Evolutionary conservation across 2,113 vertebrate species (phyloP), one percentile per base, ranked within the genome.

Genomic region (Alaudala cheleensis): DNA sequence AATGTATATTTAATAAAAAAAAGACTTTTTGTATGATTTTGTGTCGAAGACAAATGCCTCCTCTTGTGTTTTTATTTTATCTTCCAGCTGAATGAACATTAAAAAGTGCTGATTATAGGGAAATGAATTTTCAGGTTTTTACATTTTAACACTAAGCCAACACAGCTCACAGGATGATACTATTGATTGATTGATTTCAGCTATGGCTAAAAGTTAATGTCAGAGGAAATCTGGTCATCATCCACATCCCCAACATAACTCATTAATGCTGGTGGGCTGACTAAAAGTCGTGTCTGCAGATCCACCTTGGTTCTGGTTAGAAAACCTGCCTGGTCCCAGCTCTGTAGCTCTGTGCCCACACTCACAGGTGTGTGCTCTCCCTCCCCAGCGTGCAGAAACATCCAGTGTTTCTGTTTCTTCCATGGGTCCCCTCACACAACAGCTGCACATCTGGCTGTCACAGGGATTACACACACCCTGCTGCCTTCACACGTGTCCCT

Each of bases 1-100:
- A 98, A 95, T 98, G 98, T 98, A 98, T 99, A 98, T 99, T 99
- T 99, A 99, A 98, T 99, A 99, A 98, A 99, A 98, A 98, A 92
- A 98, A 42, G 92, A 97, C 95, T 81, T 98, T 98, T 98, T 98
- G 98, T 98, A 98, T 98, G 97, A 98, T 97, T 98, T 98, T 98
- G 96, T 98, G 98, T 98, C 95, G 87, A 98, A 98, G 93, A 98
- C 73, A 95, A 95, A 86, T 95, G 95, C 65, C 94, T 96, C 96
- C 94, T 95, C 40, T 71, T 94, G 97, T 92, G 93, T 96, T 95
- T 97, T 98, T 88, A 95, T 97, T 96, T 94, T 87, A 21, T 54
- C 66, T 86, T 92, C 33, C 86, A 84, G 15, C 42, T 91, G 92
- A 96, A 91, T 82, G 72, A 76, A 73, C 14, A 76, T 82, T 93